A percentile compares a stretch with the other conserved stretches of the same genome.
phyloP scores from a whole-genome alignment of 2,113 vertebrate species.

The Chaetops frenatus region DNA sequence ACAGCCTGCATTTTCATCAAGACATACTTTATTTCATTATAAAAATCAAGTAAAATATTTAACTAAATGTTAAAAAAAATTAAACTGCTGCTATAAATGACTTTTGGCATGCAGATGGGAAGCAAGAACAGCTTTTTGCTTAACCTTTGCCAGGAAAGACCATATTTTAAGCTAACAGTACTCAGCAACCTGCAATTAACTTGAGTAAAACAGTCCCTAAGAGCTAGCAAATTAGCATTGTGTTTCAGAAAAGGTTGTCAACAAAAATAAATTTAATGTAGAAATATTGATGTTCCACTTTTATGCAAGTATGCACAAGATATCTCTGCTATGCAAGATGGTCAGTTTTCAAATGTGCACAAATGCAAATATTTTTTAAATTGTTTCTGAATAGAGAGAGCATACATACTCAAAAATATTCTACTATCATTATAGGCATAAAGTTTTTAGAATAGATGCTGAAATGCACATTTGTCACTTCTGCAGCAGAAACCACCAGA shows the following conservation, averaged over 20 bases:
- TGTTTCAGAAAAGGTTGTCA: background rate
- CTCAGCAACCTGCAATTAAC: background rate
- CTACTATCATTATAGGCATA: background rate
- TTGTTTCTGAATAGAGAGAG: background rate
- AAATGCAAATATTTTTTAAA: background rate
- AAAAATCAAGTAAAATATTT: background rate
- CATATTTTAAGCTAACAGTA: background rate
- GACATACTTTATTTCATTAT: background rate
- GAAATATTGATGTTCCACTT: background rate
- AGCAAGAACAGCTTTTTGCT: background rate
- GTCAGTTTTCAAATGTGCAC: background rate
- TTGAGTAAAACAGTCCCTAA: background rate
- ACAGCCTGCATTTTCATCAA: background rate
- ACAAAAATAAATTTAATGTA: background rate
- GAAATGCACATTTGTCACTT: accelerated
- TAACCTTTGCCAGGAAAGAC: background rate
- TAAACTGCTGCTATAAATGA: background rate
- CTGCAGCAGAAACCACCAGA: background rate
- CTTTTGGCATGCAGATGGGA: background rate
- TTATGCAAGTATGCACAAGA: background rate
- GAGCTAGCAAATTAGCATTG: background rate
- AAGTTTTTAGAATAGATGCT: background rate
- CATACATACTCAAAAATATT: background rate
- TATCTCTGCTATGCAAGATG: background rate
- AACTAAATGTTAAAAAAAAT: background rate